A percentile compares a stretch with the other conserved stretches of the same genome.
Evolutionary conservation across 2,797 vertebrate genomes (phyloP).

Genomic region (Chrysocyon brachyurus): DNA sequence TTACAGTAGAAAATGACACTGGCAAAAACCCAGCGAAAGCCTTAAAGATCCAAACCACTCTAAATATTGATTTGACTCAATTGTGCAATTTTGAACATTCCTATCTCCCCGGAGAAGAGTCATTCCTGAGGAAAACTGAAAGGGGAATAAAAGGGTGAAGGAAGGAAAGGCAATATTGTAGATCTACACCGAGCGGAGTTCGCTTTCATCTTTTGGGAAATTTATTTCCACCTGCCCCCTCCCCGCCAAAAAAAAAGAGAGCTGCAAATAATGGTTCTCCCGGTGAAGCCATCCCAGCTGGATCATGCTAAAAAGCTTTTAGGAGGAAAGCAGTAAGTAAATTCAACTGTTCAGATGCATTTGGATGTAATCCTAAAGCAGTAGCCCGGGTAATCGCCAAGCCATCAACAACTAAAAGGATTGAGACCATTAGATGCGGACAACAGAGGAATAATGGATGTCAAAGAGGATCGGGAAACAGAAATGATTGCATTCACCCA

Average conservation of each 20-base stretch:
- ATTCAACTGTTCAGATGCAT: constrained; percentile 83
- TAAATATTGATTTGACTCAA: constrained; percentile 73
- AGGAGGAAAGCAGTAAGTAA: constrained; percentile 87
- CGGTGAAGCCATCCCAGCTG: constrained; percentile 73
- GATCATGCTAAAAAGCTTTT: constrained; percentile 88
- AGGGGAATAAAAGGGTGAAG: constrained; percentile 63
- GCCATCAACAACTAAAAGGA: constrained; percentile 86
- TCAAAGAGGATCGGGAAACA: constrained; percentile 74
- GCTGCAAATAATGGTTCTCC: constrained; percentile 76
- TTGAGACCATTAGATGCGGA: constrained; percentile 79
- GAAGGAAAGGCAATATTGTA: not conserved
- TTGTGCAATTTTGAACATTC: constrained; percentile 56
- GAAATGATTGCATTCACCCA: constrained; percentile 46
- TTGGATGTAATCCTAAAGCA: constrained; percentile 82
- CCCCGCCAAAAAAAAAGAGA: not conserved
- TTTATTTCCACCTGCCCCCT: constrained; percentile 78
- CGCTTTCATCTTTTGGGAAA: constrained; percentile 81
- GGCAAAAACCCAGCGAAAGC: not conserved
- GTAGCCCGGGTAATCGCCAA: constrained; percentile 77
- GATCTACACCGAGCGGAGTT: not conserved
- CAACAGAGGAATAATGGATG: constrained; percentile 81
- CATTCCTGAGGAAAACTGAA: constrained; percentile 64
- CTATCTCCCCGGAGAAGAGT: constrained; percentile 25
- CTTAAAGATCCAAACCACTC: constrained; percentile 47
- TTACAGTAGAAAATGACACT: constrained; percentile 53